Evolutionary conservation across 2,888 invertebrate species (phyloP), one percentile per base, ranked within the genome.

Genomic region (Smittia aterrima): DNA sequence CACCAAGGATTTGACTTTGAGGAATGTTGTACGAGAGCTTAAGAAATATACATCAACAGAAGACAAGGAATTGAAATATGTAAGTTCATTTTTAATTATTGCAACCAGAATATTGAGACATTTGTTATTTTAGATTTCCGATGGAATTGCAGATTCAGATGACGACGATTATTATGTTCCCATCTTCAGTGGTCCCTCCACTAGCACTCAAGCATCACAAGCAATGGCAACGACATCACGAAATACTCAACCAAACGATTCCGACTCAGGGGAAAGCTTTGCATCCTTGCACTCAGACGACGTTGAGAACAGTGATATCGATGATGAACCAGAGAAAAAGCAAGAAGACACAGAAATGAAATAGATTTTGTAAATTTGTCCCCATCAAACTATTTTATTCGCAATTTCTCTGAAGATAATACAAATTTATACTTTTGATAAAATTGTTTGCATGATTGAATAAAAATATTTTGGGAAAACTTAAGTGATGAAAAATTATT

Each of bases 51-150:
- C 58, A n/a, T 38, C 25, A 7, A 18, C 16, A 22, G n/a, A 13
- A 9, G 72, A 72, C 18, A 72, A 72, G 11, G 32, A 72, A 24
- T n/a, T 72, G 1, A 16, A 27, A 25, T 72, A 72, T 41, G 67
- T 67, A 16, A 67, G 67, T 67, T 22, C n/a, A 11, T 3, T 47
- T n/a, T 47, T 4, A 4, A 47, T 47, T 47, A n/a, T n/a, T n/a
- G n/a, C n/a, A n/a, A n/a, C n/a, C n/a, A n/a, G 6, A 64, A 24
- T 25, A 2, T 16, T 64, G 6, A 16, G 13, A 27, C n/a, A n/a
- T n/a, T n/a, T n/a, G n/a, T n/a, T 22, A 18, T 40, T 40, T 40
- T 20, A 67, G 27, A 25, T n/a, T 27, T 74, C 66, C 6, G 58
- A 58, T n/a, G n/a, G 11, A 25, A 9, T 16, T n/a, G 72, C 27